Conservation (phyloP, 1,140 invertebrate genomes). For the Tetragonula clypearis region DNA sequence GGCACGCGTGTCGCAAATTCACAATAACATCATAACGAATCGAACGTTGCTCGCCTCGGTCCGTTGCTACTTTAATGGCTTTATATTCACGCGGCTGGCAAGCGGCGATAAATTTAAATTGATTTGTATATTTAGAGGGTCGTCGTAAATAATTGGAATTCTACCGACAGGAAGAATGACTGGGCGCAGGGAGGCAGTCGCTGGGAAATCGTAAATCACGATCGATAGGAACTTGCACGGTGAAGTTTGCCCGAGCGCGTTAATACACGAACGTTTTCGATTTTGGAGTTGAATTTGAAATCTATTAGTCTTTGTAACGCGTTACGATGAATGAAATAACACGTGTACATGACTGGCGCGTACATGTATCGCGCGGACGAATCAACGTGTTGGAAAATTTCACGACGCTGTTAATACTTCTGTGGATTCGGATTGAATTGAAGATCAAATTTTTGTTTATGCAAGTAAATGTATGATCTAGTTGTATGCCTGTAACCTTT, state of each 20-base stretch:
- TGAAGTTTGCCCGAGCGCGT: constrained; percentile 5
- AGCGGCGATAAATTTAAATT: constrained; percentile 65
- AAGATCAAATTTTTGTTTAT: background rate
- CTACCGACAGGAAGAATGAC: background rate
- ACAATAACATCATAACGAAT: constrained; percentile 66
- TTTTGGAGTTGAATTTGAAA: constrained; percentile 3
- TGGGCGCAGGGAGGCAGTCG: too few relatives aligned
- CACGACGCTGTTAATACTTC: background rate
- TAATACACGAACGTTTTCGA: background rate
- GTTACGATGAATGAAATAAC: background rate
- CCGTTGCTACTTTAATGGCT: constrained; percentile 50
- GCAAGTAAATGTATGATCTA: too few relatives aligned
- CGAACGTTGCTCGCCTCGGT: constrained; percentile 32
- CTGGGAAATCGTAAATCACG: constrained; percentile 6
- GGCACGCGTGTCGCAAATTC: constrained; percentile 57
- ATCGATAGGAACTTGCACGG: background rate
- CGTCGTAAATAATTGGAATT: constrained; percentile 60
- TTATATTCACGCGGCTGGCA: constrained; percentile 44
- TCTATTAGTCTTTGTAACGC: background rate
- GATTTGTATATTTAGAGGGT: constrained; percentile 59
- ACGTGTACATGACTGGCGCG: background rate
- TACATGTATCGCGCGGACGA: too few relatives aligned
- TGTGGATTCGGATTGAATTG: background rate
- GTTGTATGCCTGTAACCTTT: too few relatives aligned
- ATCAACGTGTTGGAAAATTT: background rate